Evolutionary conservation across 1,140 invertebrate genomes (phyloP).

Genomic region (Helicoverpa zea): DNA sequence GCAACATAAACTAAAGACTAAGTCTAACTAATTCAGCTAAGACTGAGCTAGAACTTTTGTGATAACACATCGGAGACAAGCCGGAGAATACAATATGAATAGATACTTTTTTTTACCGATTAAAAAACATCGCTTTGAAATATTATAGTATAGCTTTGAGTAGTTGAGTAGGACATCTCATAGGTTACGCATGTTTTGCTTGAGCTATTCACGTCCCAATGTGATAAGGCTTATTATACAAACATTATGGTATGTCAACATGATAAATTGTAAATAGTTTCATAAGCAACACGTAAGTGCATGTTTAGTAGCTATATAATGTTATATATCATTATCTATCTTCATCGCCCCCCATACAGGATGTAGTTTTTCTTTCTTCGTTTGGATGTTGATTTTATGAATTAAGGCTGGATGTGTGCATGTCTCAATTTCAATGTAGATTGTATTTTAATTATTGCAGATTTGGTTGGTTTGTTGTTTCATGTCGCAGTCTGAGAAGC

Average conservation of each 20-base stretch:
- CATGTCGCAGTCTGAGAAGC: no score
- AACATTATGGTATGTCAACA: conserved; percentile 6
- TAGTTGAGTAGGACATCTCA: background rate
- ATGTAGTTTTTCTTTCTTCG: no score
- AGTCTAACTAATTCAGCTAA: background rate
- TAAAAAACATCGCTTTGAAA: conserved; percentile 4
- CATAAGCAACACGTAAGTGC: background rate
- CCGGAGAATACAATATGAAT: background rate
- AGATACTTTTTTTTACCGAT: background rate
- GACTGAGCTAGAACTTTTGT: conserved; percentile 9
- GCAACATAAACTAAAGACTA: no score
- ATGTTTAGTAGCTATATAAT: background rate
- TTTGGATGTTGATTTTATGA: no score
- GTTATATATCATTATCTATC: no score
- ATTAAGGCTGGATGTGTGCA: no score
- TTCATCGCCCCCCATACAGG: no score
- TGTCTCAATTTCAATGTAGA: no score
- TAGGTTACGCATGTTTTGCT: conserved; percentile 5
- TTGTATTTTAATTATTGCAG: no score
- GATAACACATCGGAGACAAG: conserved; percentile 9
- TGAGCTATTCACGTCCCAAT: conserved; percentile 1
- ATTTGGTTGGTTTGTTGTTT: no score
- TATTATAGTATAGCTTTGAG: background rate
- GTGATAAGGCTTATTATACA: background rate
- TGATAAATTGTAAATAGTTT: conserved; percentile 1